Base-by-base conservation (phyloP, 2,888 invertebrate genomes). In the Dyspetes luteomarginatus region DNA sequence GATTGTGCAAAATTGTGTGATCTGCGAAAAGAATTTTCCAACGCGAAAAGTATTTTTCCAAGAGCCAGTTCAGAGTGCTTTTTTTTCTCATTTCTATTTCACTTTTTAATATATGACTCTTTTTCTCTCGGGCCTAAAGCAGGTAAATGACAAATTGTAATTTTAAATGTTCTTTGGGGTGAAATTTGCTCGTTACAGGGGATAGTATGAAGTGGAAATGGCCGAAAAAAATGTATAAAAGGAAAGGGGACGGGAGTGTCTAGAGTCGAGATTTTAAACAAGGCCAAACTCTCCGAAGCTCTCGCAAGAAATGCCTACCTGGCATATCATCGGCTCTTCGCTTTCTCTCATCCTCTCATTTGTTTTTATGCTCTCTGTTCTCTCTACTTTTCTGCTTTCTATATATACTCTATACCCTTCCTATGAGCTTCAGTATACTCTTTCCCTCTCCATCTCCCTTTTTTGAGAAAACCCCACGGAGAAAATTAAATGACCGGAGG, bases 401-500 rank as follows among this genome's bases (percentile, higher is more conserved):
- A 36, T 64, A 36, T 22, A 22, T 17, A 7, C 36, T 19, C 52
- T 1, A 22, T 30, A 4, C 50, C 12, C 43, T 78, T 60, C 43
- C 45, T 15, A 55, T 15, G 30, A 22, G 45, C 56, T 56, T n/a
- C 64, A 43, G 22, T 56, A 64, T 62, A 55, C 45, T 56, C 9
- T 30, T 26, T 15, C 68, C 30, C 17, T 9, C 30, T 36, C 43
- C 15, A 41, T 55, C 30, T 5, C 22, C n/a, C 17, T 9, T 60
- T 50, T 12, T 52, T 28, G 75, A 72, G 82, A 64, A 78, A 69
- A 81, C 55, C 74, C 56, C 71, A 77, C 82, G 83, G 83, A 83
- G 86, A 85, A 85, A 87, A 87, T 88, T 85, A 87, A 88, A 87
- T 84, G 88, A 88, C 87, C 85, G 78, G 78, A 81, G 78, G 77